Base-by-base conservation (phyloP, 2,888 invertebrate species). In the Alviniconcha strummeri region DNA sequence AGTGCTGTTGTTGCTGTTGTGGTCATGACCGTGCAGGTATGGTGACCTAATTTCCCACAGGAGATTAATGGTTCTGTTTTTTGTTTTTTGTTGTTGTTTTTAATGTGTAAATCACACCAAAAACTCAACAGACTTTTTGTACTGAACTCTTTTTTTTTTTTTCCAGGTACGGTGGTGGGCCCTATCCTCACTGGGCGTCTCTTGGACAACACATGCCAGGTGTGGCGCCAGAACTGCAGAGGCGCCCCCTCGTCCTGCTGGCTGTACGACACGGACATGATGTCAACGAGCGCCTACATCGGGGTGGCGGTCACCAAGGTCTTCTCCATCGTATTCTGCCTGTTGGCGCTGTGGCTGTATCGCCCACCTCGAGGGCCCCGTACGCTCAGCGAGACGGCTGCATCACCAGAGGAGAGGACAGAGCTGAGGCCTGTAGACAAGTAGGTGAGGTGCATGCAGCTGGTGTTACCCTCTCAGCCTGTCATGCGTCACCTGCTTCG, bases 171-270 rank as follows among this genome's bases (percentile, higher is more conserved):
- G 0, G 85, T 96, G 86, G 96, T 96, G 0, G 96, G 96, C 6
- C 96, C 96, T 0, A 95, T 96, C 84, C 93, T 96, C 79, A 96
- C 96, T 90, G 96, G 96, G 0, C 95, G 95, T n/a, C 94, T 96
- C 80, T 95, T 96, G 94, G 96, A 96, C 91, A 94, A 95, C 13
- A 95, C 96, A 0, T 96, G 96, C 86, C 89, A 96, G 67, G 94
- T 96, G 56, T 96, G 96, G 96, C 95, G 96, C 64, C 94, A 95
- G 84, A 95, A 95, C 13, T 96, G 96, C 89, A 69, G 67, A 3
- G 95, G 95, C 0, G 93, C 94, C 57, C 94, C 93, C 69, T 96
- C 96, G 15, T 96, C 96, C 90, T 96, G 96, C 88, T 96, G 96
- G 94, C 92, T 96, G 57, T 96, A 96, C 89, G 95, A 96, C 92